Base-by-base conservation (phyloP, 2,888 invertebrate species). In the Pristionchus exspectatus region DNA sequence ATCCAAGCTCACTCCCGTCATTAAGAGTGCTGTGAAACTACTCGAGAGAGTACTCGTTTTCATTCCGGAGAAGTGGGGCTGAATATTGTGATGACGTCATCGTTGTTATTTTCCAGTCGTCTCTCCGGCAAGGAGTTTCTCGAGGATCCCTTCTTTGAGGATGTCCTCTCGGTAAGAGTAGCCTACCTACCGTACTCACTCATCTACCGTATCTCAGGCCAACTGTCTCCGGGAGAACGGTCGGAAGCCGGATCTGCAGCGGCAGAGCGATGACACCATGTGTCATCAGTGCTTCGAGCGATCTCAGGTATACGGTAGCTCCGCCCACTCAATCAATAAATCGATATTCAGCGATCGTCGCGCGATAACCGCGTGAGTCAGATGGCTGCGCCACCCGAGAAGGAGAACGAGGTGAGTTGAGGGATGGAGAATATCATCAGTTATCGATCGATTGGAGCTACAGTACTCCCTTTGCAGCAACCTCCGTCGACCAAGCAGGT, bases 121-220 rank as follows among this genome's bases (percentile, higher is more conserved):
- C 56, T 74, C 54, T 74, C 1, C 18, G 87, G 87, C 54, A 54
- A 72, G 74, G 74, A 72, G 3, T 56, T 88, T 21, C 87, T 88
- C 24, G 87, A 88, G n/a, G 87, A 88, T 56, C 21, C 54, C 16
- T 88, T 74, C 87, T 88, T 88, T 30, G 87, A 88, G 24, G 87
- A 88, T 74, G 87, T 88, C 50, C 59, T 85, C 30, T 85, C 84
- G 84, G 84, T 85, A 33, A 59, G 38, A n/a, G 4, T 18, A 12
- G 2, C 14, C n/a, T 7, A n/a, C 69, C 44, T 38, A 69, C 69
- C 69, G 69, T 27, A 69, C 69, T 14, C 18, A n/a, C 3, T 14
- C 18, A 7, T 7, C 24, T 50, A 50, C 44, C 44, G 44, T 50
- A 38, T 27, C 59, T 33, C 84, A 85, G 84, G 3, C 59, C 21